phyloP scores from a whole-genome alignment of 2,888 invertebrate species.

The Noctua comes region DNA sequence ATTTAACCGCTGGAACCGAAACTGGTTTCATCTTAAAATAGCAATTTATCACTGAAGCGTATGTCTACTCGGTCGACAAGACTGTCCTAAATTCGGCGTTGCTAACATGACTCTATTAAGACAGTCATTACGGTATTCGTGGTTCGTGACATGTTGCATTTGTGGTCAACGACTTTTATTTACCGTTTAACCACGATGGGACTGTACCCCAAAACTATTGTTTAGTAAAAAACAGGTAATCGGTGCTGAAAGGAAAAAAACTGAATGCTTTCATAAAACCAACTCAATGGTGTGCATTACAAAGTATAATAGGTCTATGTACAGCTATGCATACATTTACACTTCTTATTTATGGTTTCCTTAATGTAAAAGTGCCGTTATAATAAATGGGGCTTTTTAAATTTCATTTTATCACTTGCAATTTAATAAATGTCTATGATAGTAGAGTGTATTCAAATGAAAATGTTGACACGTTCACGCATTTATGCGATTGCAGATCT shows the following conservation, averaged over 20 bases:
- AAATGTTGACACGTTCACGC: constrained; percentile 38
- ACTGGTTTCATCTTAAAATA: constrained; percentile 43
- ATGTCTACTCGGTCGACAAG: constrained; percentile 58
- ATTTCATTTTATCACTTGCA: constrained; percentile 28
- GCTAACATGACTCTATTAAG: constrained; percentile 76
- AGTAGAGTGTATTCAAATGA: constrained; percentile 13
- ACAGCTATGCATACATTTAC: constrained; percentile 35
- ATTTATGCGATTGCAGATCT: constrained; percentile 21
- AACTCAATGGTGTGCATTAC: constrained; percentile 13
- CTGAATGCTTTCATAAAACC: constrained; percentile 42
- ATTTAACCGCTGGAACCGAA: constrained; percentile 24
- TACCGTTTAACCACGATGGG: constrained; percentile 79
- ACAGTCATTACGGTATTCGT: constrained; percentile 80
- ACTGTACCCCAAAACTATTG: constrained; percentile 68
- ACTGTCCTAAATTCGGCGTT: constrained; percentile 75
- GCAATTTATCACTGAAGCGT: constrained; percentile 36
- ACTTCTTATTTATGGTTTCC: constrained; percentile 47
- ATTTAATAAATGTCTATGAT: constrained; percentile 43
- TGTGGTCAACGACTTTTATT: constrained; percentile 83
- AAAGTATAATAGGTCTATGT: constrained; percentile 33
- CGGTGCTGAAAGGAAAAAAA: constrained; percentile 54
- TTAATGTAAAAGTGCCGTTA: constrained; percentile 42
- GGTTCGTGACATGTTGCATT: constrained; percentile 77
- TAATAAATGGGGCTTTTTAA: constrained; percentile 44
- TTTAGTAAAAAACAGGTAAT: constrained; percentile 66